phyloP scores from a whole-genome alignment of 2,113 vertebrate species.

The Nesogale talazaci region DNA sequence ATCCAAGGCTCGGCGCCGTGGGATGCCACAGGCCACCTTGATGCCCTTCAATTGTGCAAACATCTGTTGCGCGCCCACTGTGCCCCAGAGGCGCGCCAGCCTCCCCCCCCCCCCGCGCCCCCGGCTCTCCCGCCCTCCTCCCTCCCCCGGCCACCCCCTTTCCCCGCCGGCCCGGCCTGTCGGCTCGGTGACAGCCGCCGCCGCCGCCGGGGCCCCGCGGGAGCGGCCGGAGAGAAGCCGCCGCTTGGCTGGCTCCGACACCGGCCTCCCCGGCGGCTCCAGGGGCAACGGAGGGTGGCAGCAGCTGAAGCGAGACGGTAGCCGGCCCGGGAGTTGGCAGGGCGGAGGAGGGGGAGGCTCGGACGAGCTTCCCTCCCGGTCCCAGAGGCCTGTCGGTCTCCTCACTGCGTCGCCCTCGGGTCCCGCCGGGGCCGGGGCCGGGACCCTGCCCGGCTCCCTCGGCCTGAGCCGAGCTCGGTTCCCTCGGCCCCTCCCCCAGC shows the following conservation, averaged over 20 bases:
- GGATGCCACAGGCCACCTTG: neutral
- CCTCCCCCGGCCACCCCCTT: conserved; percentile 50
- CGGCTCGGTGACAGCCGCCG: conserved; percentile 79
- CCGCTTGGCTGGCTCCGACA: conserved; percentile 75
- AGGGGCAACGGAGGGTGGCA: conserved; percentile 75
- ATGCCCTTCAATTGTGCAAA: conserved; percentile 27
- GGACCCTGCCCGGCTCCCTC: neutral
- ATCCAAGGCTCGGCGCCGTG: neutral
- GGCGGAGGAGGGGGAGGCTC: conserved; percentile 11
- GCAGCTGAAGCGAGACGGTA: conserved; percentile 78
- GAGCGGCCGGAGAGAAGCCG: conserved; percentile 76
- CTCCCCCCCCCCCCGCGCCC: too few species aligned
- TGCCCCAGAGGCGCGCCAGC: neutral
- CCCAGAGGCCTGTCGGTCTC: conserved; percentile 14
- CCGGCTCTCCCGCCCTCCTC: too few species aligned
- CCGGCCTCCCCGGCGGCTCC: conserved; percentile 78
- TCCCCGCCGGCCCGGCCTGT: conserved; percentile 51
- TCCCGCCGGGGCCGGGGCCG: neutral
- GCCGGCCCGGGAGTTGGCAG: conserved; percentile 63
- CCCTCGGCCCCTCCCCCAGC: conserved; percentile 35
- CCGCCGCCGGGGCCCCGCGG: conserved; percentile 73
- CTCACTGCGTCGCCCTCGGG: neutral
- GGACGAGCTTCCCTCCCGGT: neutral
- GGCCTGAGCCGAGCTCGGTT: neutral
- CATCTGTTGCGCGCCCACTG: conserved; percentile 73